Percentiles rank a stretch among this genome's conserved stretches.
Evolutionary conservation across 2,888 invertebrate genomes (phyloP).

Genomic region (Anthoptus insignis): DNA sequence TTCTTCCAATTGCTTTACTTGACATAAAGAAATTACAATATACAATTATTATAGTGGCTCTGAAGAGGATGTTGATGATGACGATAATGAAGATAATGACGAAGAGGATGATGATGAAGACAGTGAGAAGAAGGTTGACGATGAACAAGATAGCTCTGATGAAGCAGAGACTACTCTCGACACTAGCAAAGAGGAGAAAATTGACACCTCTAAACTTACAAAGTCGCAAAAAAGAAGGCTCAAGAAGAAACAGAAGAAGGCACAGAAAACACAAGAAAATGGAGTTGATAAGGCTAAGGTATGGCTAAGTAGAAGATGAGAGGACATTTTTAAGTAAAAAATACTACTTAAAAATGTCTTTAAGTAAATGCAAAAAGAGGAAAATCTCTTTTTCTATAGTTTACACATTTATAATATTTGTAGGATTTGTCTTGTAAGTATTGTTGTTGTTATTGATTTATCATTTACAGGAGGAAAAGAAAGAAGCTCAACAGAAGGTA

Average conservation of each 20-base stretch:
- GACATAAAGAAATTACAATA: background rate
- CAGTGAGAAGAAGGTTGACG: conserved; percentile 71
- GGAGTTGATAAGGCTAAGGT: conserved; percentile 82
- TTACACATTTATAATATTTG: too few relatives aligned
- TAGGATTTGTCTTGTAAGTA: too few relatives aligned
- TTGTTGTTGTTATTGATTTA: too few relatives aligned
- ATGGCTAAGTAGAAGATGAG: too few relatives aligned
- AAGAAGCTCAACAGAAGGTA: conserved; percentile 62
- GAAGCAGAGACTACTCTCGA: conserved; percentile 75
- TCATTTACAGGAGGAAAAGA: conserved; percentile 61
- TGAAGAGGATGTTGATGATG: conserved; percentile 67
- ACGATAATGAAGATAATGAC: conserved; percentile 74
- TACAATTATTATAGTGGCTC: background rate
- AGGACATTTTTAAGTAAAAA: too few relatives aligned
- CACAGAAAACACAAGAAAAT: conserved; percentile 72
- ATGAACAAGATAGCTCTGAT: conserved; percentile 72
- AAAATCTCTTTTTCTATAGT: too few relatives aligned
- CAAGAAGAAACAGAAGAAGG: conserved; percentile 69
- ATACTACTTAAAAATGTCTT: too few relatives aligned
- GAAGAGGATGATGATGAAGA: conserved; percentile 74
- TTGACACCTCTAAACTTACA: conserved; percentile 71
- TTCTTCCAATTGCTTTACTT: background rate
- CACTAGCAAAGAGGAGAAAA: conserved; percentile 75
- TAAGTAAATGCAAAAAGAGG: too few relatives aligned
- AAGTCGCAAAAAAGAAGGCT: conserved; percentile 72